phyloP scores from a whole-genome alignment of 2,113 vertebrate species.

The Serilophus lunatus region DNA sequence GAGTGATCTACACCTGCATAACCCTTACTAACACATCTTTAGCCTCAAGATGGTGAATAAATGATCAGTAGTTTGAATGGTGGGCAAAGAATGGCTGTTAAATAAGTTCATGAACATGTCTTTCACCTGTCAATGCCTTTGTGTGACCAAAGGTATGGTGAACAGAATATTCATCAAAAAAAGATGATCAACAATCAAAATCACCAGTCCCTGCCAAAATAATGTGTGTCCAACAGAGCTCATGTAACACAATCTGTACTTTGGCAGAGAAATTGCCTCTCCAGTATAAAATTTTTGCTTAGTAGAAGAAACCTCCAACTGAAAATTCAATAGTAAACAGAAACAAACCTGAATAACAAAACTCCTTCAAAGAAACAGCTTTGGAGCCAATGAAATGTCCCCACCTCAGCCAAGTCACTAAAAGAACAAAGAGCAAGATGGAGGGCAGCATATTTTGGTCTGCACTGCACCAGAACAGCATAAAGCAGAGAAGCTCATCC shows the following conservation, averaged over 20 bases:
- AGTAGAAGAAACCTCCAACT: neutral
- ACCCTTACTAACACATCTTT: neutral
- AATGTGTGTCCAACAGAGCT: rapidly evolving
- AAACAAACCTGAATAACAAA: neutral
- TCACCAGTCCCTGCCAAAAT: neutral
- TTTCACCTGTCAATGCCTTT: neutral
- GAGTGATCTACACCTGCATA: neutral
- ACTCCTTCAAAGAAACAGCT: neutral
- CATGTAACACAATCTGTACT: neutral
- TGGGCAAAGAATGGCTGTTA: neutral
- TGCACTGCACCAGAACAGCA: neutral
- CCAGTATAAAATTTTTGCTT: neutral
- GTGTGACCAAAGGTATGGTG: neutral
- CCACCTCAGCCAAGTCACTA: neutral
- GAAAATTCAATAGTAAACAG: neutral
- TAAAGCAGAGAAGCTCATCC: neutral
- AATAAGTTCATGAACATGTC: neutral
- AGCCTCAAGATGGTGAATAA: neutral
- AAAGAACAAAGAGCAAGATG: neutral
- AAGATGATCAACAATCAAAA: neutral
- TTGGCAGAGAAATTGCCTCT: neutral
- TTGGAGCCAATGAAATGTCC: neutral
- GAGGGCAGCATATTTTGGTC: neutral
- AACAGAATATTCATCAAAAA: neutral
- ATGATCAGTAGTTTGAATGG: neutral